Evolutionary conservation across 1,140 invertebrate genomes (phyloP).

Genomic region (Ericerus pela): DNA sequence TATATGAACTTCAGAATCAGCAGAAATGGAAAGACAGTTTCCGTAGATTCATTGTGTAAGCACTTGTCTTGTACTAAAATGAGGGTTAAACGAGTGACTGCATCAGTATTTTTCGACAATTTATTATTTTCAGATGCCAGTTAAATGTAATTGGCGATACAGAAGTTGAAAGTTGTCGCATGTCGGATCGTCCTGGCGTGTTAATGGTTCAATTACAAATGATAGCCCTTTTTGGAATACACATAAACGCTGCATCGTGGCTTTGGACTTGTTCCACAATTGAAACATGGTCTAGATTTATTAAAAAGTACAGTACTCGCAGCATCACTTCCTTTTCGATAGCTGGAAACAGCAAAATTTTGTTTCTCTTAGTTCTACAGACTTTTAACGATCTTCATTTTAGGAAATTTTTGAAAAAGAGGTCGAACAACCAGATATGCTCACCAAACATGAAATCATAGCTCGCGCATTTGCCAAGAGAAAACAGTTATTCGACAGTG

Average conservation of each 20-base stretch:
- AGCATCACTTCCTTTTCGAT: no score
- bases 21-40: constrained; percentile 58
- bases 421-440: constrained; percentile 49
- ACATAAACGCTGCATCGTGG: constrained; percentile 82
- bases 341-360: no score
- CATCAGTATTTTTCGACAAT: neutral
- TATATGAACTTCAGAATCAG: constrained; percentile 60
- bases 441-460: constrained; percentile 80
- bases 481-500: constrained; percentile 61
- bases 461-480: constrained; percentile 75
- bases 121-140: constrained; percentile 38
- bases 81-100: neutral
- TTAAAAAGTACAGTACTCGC: constrained; percentile 55
- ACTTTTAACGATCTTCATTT: no score
- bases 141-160: constrained; percentile 28
- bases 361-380: no score
- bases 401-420: constrained; percentile 37
- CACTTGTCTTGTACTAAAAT: neutral
- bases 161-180: constrained; percentile 38
- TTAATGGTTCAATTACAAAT: constrained; percentile 66
- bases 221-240: constrained; percentile 62
- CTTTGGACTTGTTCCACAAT: constrained; percentile 73
- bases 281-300: constrained; percentile 66
- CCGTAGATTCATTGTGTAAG: constrained; percentile 65
- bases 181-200: constrained; percentile 55